Percentiles rank a stretch among this genome's conserved stretches.
Evolutionary conservation across 2,113 vertebrate species (phyloP).

Genomic region (pig (Sus scrofa)): DNA sequence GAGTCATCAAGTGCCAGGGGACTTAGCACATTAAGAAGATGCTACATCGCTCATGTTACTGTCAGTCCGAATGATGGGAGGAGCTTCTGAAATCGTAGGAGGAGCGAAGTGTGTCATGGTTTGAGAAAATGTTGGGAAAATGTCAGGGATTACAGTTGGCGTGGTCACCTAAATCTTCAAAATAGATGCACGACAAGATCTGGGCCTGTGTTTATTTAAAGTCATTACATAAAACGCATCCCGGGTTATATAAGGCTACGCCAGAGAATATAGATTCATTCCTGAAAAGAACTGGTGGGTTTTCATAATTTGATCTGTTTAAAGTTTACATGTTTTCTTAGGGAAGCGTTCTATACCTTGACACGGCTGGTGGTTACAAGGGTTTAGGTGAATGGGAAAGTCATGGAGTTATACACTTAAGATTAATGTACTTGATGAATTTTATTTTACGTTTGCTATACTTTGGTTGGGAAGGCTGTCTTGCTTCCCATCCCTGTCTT

Average conservation of each 20-base stretch:
- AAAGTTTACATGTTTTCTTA: neutral
- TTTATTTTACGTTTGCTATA: neutral
- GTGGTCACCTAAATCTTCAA: neutral
- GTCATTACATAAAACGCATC: neutral
- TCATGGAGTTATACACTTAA: neutral
- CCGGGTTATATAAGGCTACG: neutral
- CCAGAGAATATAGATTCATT: neutral
- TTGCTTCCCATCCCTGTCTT: neutral
- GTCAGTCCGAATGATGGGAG: neutral
- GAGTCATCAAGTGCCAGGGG: neutral
- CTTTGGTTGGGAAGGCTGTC: neutral
- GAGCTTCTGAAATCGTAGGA: neutral
- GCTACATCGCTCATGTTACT: neutral
- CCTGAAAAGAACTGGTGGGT: neutral
- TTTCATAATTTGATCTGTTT: neutral
- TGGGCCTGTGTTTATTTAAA: neutral
- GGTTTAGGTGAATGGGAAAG: neutral
- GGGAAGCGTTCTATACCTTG: neutral
- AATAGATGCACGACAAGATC: neutral
- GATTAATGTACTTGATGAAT: neutral
- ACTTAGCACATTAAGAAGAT: neutral
- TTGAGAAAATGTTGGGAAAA: conserved; percentile 32
- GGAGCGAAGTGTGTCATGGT: neutral
- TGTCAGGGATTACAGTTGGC: neutral
- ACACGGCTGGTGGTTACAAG: neutral